Base-by-base conservation (phyloP, 2,113 vertebrate genomes). In the Onychostoma macrolepis region DNA sequence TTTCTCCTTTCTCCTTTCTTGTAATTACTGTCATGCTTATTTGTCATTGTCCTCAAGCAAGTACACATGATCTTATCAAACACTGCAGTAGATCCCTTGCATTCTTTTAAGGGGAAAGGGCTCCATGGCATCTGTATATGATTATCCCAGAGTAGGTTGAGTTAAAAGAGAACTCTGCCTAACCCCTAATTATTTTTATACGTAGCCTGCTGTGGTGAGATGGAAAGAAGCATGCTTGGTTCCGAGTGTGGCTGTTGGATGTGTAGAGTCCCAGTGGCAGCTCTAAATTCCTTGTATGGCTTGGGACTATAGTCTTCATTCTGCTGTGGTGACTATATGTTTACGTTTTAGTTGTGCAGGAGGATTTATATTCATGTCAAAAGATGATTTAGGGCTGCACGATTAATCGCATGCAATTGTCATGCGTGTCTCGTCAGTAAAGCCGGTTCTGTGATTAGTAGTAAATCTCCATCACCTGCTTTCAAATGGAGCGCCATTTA, bases 141-240 rank as follows among this genome's bases (percentile, higher is more conserved):
- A 90, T 94, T 93, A 91, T 87, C 86, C 79, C 38, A 58, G 48
- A 80, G 85, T 89, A 88, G 82, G 87, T 85, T 21, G 58, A 26
- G 87, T 87, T 86, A 84, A 69, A 87, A 80, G 82, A 26, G 50
- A 87, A 91, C 90, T 80, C 30, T 92, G 84, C 87, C 58, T 67
- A 90, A 92, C 88, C 91, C 89, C 76, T 88, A 83, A 92, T 93
- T 92, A 91, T 90, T 89, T 92, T 93, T 85, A 90, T 90, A 86
- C 50, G 83, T 41, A 67, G 53, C 19, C 26, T 72, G 82, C 90
- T 89, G 85, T 87, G 72, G 67, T 33, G 48, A 80, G 82, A 88
- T 91, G 76, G 84, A 90, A 90, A 86, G 67, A 86, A 69, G 85
- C 45, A 38, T 63, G 45, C n/a, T 71, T 83, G 65, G 24, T 84